A percentile compares a stretch with the other conserved stretches of the same genome.
phyloP scores from a whole-genome alignment of 2,888 invertebrate species.

The Drosophila borealis region DNA sequence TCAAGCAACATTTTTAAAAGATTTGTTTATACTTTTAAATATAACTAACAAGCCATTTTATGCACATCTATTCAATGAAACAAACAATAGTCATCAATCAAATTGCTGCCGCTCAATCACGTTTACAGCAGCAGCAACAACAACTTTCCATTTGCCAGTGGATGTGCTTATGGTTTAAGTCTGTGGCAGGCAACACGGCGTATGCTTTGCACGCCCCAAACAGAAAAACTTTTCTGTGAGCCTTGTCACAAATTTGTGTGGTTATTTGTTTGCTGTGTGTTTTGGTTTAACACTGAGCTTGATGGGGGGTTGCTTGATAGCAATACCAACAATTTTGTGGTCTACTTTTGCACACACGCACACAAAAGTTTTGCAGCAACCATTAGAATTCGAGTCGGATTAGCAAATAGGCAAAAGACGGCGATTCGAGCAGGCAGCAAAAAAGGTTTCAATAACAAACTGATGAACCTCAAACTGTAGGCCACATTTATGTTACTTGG shows the following conservation, averaged over 20 bases:
- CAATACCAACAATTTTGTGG: constrained; percentile 68
- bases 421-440: constrained; percentile 20
- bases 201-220: constrained; percentile 30
- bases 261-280: constrained; percentile 60
- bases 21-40: not conserved
- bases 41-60: no score
- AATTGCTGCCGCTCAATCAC: constrained; percentile 33
- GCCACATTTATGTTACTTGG: constrained; percentile 29
- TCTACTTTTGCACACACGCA: constrained; percentile 45
- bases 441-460: constrained; percentile 20
- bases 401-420: constrained; percentile 9
- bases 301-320: constrained; percentile 28
- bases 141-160: constrained; percentile 17
- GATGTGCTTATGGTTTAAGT: constrained; percentile 30
- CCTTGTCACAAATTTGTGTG: constrained; percentile 63
- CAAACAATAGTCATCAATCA: constrained; percentile 36
- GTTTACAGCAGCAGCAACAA: constrained; percentile 20
- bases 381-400: constrained; percentile 46
- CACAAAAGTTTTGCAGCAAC: constrained; percentile 45
- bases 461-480: constrained; percentile 11
- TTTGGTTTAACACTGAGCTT: constrained; percentile 20
- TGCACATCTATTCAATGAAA: not conserved
- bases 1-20: not conserved
- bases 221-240: constrained; percentile 32
- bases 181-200: constrained; percentile 46